These are phyloP conservation scores for Drosophila algonquin DNA, from an alignment of 2,888 invertebrate genomes.

Conservation along the genomic window DNA sequence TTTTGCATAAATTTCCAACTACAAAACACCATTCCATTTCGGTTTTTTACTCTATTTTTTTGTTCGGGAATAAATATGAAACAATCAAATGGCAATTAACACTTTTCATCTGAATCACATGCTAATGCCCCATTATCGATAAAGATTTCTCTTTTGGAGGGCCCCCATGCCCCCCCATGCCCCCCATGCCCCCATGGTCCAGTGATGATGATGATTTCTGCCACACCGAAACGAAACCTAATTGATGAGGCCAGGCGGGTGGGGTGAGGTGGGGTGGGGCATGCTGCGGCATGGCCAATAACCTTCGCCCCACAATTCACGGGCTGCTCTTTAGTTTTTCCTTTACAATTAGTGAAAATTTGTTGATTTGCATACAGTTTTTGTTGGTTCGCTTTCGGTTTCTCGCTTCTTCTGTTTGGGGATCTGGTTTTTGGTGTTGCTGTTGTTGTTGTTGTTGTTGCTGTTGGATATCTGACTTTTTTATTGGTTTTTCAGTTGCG, in stretches of 20 bases:
- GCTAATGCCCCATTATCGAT: slow-evolving; percentile 39
- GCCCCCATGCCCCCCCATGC: no score
- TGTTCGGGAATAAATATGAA: slow-evolving; percentile 15
- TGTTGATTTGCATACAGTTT: slow-evolving; percentile 64
- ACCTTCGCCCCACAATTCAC: slow-evolving; percentile 15
- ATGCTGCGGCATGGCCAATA: slow-evolving; percentile 36
- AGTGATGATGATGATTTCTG: slow-evolving; percentile 15
- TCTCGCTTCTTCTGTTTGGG: slow-evolving; percentile 27
- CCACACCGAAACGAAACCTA: slow-evolving; percentile 15
- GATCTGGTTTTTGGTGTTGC: slow-evolving; percentile 33
- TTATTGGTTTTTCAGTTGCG: slow-evolving; percentile 71
- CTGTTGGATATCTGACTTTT: slow-evolving; percentile 59
- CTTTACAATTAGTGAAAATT: slow-evolving; percentile 48
- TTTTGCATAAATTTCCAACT: slow-evolving; percentile 45
- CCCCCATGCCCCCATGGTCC: neutral
- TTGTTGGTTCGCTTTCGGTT: slow-evolving; percentile 30
- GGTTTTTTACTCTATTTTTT: neutral
- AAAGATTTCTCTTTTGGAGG: slow-evolving; percentile 4
- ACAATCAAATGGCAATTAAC: slow-evolving; percentile 66
- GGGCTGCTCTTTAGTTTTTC: slow-evolving; percentile 15
- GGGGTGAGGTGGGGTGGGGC: neutral
- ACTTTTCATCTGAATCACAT: slow-evolving; percentile 40
- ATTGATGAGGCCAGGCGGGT: slow-evolving; percentile 22
- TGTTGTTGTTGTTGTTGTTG: slow-evolving; percentile 50
- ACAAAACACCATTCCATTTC: neutral